A percentile compares a stretch with the other conserved stretches of the same genome.
Evolutionary conservation across 2,888 invertebrate genomes (phyloP).

Genomic region (Colostygia pectinataria): DNA sequence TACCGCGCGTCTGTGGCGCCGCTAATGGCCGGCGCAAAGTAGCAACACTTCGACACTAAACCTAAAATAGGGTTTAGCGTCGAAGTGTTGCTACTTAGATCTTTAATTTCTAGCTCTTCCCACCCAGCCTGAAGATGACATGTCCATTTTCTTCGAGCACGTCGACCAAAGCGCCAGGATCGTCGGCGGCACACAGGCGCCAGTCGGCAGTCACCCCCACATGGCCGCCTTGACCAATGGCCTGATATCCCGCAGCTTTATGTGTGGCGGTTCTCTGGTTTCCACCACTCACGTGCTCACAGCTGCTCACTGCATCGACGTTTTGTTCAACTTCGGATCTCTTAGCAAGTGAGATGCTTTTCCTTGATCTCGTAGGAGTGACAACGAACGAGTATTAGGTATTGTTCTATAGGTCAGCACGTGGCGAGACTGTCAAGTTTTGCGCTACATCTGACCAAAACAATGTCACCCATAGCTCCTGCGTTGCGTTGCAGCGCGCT

Average conservation of each 20-base stretch:
- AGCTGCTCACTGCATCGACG: slow-evolving; percentile 64
- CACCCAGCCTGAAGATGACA: slow-evolving; percentile 42
- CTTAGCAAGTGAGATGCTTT: slow-evolving; percentile 40
- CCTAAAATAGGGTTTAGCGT: no score
- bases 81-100: background rate
- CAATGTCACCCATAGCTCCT: no score
- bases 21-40: no score
- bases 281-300: slow-evolving; percentile 50
- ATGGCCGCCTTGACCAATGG: slow-evolving; percentile 58
- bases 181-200: slow-evolving; percentile 56
- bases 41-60: no score
- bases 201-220: slow-evolving; percentile 51
- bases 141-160: slow-evolving; percentile 55
- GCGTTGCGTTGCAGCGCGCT: no score
- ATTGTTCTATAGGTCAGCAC: no score
- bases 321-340: slow-evolving; percentile 41
- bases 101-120: slow-evolving; percentile 52
- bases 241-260: slow-evolving; percentile 41
- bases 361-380: background rate
- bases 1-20: no score
- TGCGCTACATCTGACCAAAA: no score
- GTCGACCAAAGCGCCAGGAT: slow-evolving; percentile 49
- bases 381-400: no score
- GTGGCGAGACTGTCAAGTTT: no score
- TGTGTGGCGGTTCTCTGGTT: slow-evolving; percentile 62